Evolutionary conservation across 2,797 vertebrate genomes (phyloP).

Genomic region (Acipenser ruthenus): DNA sequence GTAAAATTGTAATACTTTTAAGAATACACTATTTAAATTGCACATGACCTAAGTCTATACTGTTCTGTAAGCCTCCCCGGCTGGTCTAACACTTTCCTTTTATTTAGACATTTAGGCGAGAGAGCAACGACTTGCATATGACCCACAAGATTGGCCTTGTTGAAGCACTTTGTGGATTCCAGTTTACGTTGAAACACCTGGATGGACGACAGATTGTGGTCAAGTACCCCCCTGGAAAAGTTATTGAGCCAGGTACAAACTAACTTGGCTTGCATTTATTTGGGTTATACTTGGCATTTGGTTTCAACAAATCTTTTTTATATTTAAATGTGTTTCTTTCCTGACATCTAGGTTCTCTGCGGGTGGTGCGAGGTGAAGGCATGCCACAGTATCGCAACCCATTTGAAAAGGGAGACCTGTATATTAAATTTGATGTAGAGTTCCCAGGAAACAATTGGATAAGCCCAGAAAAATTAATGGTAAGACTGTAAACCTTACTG

Average conservation of each 20-base stretch:
- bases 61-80: too few species aligned
- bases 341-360: conserved; percentile 66
- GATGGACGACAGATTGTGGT: conserved; percentile 91
- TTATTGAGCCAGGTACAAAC: conserved; percentile 87
- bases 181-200: conserved; percentile 93
- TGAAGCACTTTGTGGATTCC: conserved; percentile 94
- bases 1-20: too few species aligned
- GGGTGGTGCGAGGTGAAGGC: conserved; percentile 87
- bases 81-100: not conserved
- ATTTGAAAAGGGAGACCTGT: conserved; percentile 94
- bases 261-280: too few species aligned
- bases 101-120: conserved; percentile 77
- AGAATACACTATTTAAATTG: too few species aligned
- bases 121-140: conserved; percentile 87
- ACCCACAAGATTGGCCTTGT: conserved; percentile 92
- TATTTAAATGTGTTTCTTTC: too few species aligned
- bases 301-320: not conserved
- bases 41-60: too few species aligned
- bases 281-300: not conserved
- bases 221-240: conserved; percentile 92
- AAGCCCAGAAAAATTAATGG: conserved; percentile 86
- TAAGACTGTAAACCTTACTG: conserved; percentile 48
- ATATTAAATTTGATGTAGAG: conserved; percentile 93
- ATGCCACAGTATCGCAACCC: conserved; percentile 98
- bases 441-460: conserved; percentile 98